Conservation (phyloP, 2,797 vertebrate genomes). For the Oceanodroma leucorhoa region DNA sequence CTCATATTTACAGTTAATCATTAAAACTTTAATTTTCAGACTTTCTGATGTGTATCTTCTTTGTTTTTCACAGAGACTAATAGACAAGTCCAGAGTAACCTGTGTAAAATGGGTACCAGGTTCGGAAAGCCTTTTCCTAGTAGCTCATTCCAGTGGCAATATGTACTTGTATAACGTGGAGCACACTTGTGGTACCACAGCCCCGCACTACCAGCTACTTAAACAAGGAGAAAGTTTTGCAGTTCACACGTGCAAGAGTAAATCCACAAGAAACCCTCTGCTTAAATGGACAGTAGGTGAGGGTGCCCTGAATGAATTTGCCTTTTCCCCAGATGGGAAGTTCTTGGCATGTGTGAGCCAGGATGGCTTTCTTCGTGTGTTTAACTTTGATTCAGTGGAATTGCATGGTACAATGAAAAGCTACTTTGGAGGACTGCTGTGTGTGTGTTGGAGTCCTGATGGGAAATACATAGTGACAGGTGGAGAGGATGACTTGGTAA, state of each 20-base stretch:
- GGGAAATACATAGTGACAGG: conserved; percentile 95
- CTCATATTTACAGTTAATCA: background rate
- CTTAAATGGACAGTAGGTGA: conserved; percentile 97
- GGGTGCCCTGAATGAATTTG: conserved; percentile 94
- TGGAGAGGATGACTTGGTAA: conserved; percentile 96
- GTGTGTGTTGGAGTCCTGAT: conserved; percentile 96
- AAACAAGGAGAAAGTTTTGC: conserved; percentile 96
- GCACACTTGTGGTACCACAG: conserved; percentile 92
- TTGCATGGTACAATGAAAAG: conserved; percentile 98
- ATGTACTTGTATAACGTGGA: conserved; percentile 99
- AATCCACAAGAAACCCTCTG: conserved; percentile 94
- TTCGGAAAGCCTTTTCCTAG: conserved; percentile 95
- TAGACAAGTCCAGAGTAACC: conserved; percentile 97
- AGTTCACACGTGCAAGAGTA: conserved; percentile 97
- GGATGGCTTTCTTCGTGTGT: conserved; percentile 94
- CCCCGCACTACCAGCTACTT: conserved; percentile 95
- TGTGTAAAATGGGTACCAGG: conserved; percentile 98
- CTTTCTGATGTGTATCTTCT: conserved; percentile 66
- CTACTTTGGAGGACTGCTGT: conserved; percentile 96
- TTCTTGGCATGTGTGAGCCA: conserved; percentile 95
- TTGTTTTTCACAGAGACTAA: conserved; percentile 90
- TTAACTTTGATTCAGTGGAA: conserved; percentile 94
- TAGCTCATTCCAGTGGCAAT: conserved; percentile 93
- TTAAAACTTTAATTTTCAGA: conserved; percentile 20
- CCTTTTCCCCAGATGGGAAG: conserved; percentile 96